phyloP scores from a whole-genome alignment of 2,113 vertebrate genomes.

The Catagonus wagneri region DNA sequence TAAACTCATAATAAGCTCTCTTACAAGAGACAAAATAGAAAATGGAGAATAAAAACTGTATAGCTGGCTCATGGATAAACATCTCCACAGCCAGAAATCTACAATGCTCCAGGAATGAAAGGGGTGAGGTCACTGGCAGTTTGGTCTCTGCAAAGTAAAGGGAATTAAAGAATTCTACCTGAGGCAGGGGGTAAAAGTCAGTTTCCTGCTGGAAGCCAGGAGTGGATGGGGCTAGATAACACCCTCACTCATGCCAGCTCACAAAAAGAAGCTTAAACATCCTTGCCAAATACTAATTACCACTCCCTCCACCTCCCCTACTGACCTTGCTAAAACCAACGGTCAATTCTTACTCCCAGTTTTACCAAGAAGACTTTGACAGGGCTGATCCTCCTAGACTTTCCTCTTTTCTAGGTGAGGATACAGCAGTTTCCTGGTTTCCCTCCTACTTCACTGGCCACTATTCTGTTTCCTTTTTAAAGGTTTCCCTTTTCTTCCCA shows the following conservation, averaged over 20 bases:
- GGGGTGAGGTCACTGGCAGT: background rate
- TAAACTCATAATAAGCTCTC: background rate
- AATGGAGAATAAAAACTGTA: background rate
- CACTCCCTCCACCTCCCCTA: background rate
- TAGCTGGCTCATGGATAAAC: background rate
- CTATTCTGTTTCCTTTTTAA: background rate
- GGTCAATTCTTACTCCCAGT: background rate
- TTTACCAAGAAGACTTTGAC: background rate
- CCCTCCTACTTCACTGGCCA: background rate
- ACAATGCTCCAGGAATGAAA: background rate
- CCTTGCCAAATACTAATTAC: background rate
- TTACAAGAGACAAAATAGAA: constrained; percentile 14
- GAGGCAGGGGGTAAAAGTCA: background rate
- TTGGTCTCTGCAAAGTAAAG: background rate
- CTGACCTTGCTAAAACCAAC: background rate
- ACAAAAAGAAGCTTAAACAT: background rate
- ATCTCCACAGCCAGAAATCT: background rate
- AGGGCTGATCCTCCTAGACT: background rate
- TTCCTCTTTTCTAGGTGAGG: too few species aligned
- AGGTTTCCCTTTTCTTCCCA: background rate
- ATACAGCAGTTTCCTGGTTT: too few species aligned
- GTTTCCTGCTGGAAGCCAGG: background rate
- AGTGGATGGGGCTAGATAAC: background rate
- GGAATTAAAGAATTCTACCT: background rate
- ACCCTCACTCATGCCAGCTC: background rate